phyloP scores from a whole-genome alignment of 1,140 invertebrate species.

The Apis laboriosa region DNA sequence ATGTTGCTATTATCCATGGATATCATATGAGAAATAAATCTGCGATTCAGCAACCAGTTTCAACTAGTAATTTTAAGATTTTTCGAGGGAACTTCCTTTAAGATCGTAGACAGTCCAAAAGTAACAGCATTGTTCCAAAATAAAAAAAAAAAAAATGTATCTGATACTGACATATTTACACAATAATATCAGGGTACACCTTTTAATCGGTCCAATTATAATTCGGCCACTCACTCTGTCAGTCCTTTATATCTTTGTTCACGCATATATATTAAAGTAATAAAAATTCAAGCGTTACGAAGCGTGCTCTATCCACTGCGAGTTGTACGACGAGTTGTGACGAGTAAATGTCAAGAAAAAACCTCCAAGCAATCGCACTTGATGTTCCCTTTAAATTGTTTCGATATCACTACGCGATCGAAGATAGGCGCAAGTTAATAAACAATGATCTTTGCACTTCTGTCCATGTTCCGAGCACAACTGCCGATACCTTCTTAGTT shows the following conservation, averaged over 20 bases:
- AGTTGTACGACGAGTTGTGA: neutral
- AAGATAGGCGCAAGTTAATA: slow-evolving; percentile 45
- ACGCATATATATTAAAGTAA: neutral
- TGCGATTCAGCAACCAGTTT: neutral
- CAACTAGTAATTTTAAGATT: too few species aligned
- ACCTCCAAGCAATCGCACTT: slow-evolving; percentile 43
- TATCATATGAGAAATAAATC: neutral
- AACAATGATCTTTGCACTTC: slow-evolving; percentile 65
- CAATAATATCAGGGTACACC: neutral
- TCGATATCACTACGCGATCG: slow-evolving; percentile 52
- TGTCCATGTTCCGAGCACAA: slow-evolving; percentile 70
- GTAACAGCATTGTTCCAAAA: neutral
- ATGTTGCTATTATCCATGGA: neutral
- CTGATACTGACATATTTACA: neutral
- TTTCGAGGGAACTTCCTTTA: too few species aligned
- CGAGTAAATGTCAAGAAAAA: slow-evolving; percentile 20
- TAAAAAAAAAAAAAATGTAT: neutral
- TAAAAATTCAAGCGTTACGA: neutral
- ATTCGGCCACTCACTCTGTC: slow-evolving; percentile 6
- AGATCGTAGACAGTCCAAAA: neutral
- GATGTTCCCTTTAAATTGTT: neutral
- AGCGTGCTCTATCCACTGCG: neutral
- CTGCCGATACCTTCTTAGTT: slow-evolving; percentile 75
- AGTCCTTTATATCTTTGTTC: neutral
- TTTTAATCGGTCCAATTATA: neutral